Evolutionary conservation across 2,888 invertebrate species (phyloP).

Genomic region (Taphrorychus bicolor): DNA sequence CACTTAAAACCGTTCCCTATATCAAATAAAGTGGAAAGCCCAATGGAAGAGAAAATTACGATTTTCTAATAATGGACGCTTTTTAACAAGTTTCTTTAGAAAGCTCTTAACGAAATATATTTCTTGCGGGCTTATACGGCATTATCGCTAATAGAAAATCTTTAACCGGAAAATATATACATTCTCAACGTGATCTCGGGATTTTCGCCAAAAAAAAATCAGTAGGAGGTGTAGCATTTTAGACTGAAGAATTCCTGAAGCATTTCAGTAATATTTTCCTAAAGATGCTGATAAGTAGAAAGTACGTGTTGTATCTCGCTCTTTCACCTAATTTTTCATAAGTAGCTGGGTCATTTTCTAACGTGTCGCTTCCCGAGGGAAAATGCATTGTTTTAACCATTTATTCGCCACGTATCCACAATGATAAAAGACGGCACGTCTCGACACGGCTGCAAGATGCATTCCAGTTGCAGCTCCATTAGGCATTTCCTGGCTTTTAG

Average conservation of each 20-base stretch:
- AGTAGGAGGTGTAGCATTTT: no score
- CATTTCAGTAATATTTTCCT: neutral
- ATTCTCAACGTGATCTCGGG: neutral
- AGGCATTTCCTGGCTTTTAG: constrained; percentile 26
- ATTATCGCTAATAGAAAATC: constrained; percentile 39
- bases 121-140: constrained; percentile 29
- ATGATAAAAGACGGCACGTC: neutral
- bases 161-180: constrained; percentile 20
- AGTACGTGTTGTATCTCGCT: neutral
- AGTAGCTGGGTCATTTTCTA: neutral
- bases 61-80: constrained; percentile 38
- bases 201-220: no score
- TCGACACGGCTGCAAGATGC: constrained; percentile 3
- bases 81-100: constrained; percentile 36
- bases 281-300: neutral
- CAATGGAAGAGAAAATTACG: constrained; percentile 38
- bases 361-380: neutral
- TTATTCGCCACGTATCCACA: neutral
- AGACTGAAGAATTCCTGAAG: neutral
- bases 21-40: constrained; percentile 29
- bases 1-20: constrained; percentile 33
- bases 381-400: constrained; percentile 1
- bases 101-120: constrained; percentile 32
- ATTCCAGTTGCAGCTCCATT: constrained; percentile 10
- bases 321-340: neutral